Conservation (phyloP, 1,140 invertebrate genomes). For the Calephelis nemesis region DNA sequence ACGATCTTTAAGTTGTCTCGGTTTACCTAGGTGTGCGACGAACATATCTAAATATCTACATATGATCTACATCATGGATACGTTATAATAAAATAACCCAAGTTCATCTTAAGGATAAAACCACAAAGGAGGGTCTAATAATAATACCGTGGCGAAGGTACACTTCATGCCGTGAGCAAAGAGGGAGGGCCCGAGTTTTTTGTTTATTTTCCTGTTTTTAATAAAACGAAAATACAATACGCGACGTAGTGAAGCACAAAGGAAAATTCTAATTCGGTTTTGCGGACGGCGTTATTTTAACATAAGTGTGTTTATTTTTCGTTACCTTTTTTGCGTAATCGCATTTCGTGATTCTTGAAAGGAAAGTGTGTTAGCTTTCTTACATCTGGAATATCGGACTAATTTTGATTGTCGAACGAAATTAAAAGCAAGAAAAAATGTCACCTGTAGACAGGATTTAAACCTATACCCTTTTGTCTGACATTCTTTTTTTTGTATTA, state of each 20-base stretch:
- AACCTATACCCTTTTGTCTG: too few species aligned
- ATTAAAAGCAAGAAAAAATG: too few species aligned
- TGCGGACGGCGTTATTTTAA: conserved; percentile 50
- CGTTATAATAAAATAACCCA: conserved; percentile 8
- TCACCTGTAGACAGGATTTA: too few species aligned
- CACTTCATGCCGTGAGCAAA: conserved; percentile 17
- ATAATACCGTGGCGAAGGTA: conserved; percentile 1
- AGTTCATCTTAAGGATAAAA: conserved; percentile 5
- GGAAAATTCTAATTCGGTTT: conserved; percentile 58
- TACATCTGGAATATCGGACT: not conserved
- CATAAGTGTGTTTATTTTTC: conserved; percentile 48
- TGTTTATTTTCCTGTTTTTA: conserved; percentile 61
- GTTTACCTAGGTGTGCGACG: too few species aligned
- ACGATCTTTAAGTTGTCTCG: too few species aligned
- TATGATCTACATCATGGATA: not conserved
- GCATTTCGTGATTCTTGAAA: conserved; percentile 37
- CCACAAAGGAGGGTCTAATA: conserved; percentile 15
- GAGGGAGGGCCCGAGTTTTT: conserved; percentile 40
- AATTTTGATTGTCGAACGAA: not conserved
- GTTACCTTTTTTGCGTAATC: conserved; percentile 42
- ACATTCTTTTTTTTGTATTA: too few species aligned
- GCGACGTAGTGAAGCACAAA: conserved; percentile 49
- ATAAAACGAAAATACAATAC: conserved; percentile 62
- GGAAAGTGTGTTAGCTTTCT: not conserved
- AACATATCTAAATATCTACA: not conserved